phyloP scores from a whole-genome alignment of 2,113 vertebrate genomes.

The Australoheros scitulus region DNA sequence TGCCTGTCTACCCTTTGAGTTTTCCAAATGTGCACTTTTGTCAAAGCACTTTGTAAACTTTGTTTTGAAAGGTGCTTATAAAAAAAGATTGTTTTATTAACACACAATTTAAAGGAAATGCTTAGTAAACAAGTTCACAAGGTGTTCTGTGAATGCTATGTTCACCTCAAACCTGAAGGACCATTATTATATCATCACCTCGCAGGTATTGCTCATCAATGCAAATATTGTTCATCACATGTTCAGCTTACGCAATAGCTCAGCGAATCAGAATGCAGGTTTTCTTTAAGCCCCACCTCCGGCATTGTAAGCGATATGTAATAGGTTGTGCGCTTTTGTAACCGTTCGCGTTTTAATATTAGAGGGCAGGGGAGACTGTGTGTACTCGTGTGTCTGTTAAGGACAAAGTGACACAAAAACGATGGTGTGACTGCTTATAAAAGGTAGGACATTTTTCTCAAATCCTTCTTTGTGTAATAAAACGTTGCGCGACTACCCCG shows the following conservation, averaged over 20 bases:
- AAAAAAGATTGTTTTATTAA: neutral
- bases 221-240: neutral
- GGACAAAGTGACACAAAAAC: neutral
- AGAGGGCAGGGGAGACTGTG: neutral
- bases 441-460: slow-evolving; percentile 62
- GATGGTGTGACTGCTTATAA: slow-evolving; percentile 80
- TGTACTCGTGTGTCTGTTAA: neutral
- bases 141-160: neutral
- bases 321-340: slow-evolving; percentile 15
- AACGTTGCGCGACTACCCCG: neutral
- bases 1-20: neutral
- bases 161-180: neutral
- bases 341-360: neutral
- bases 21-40: neutral
- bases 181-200: neutral
- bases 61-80: neutral
- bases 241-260: slow-evolving; percentile 2
- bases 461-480: neutral
- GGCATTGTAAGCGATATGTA: rapidly evolving
- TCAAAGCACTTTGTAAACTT: neutral
- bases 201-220: neutral
- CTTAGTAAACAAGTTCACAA: neutral
- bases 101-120: neutral
- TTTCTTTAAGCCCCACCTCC: slow-evolving; percentile 19
- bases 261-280: slow-evolving; percentile 42